Base-by-base conservation (phyloP, 2,888 invertebrate species). In the Orthosia incerta region DNA sequence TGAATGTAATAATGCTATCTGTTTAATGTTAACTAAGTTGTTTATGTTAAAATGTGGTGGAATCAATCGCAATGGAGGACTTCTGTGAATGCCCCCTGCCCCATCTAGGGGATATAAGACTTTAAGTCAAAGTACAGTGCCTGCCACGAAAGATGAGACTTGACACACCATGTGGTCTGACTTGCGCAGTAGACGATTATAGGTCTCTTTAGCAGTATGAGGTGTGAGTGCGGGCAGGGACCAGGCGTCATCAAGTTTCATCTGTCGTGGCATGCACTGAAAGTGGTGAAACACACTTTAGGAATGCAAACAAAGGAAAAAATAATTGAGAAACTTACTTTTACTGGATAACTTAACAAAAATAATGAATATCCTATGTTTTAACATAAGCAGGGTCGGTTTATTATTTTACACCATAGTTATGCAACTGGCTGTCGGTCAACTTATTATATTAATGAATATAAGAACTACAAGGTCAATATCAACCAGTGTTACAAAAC, bases 1-100 rank as follows among this genome's bases (percentile, higher is more conserved):
- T 82, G 75, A 80, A 68, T 77, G 80, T 65, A 79, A 78, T 82
- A 80, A 80, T 82, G 82, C 76, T 82, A 82, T 79, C 68, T 84
- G 71, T 84, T 76, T 77, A 61, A 70, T 71, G 75, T 67, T 60
- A 57, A 74, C 65, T 62, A 23, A 16, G 20, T 74, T 82, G 71
- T 82, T 80, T 79, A 68, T 79, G 73, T 81, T 85, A 53, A 67
- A 75, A 69, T 56, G 46, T 74, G 66, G 56, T 39, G 39, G 39
- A 39, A 39, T 39, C 39, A 9, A 39, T 39, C 9, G 39, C 39
- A 39, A 39, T 39, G 39, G 31, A 31, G 3, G 31, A 0, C 31
- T 31, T 31, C 7, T 31, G 31, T 31, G 31, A 5, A 31, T 31
- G 31, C 31, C 26, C 26, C 4, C 26, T 26, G 26, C 26, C 26